Base-by-base conservation (phyloP, 2,888 invertebrate genomes). In the Drosophila koepferae region DNA sequence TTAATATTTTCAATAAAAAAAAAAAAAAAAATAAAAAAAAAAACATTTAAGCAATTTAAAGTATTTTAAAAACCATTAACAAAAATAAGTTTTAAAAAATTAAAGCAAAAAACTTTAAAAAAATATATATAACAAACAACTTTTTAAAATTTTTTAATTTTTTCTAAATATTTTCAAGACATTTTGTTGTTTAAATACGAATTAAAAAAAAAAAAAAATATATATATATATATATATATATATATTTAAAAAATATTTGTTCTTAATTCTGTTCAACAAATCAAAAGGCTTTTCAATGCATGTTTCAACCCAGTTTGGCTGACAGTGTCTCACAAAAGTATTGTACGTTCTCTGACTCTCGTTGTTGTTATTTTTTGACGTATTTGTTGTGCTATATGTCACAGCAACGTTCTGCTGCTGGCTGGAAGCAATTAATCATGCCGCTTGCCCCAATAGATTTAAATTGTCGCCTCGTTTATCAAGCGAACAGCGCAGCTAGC, bases 381-480 rank as follows among this genome's bases (percentile, higher is more conserved):
- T 74, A 69, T 64, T 71, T 74, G 67, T 68, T 88, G 59, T 31
- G 71, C 58, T 76, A 44, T 23, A 68, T 77, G 78, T 85, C 84
- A 72, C 67, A 56, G 58, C 63, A 53, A 48, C 61, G 75, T 56
- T 67, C 71, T 59, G 64, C 46, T 56, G 73, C 59, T 81, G 74
- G 62, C 67, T 74, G 76, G 62, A 51, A 60, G 77, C 85, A 86
- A 86, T 86, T 89, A 85, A 87, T 86, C 86, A 86, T 64, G 63
- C 58, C 63, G 61, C 68, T 74, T 65, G 85, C 80, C 83, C 90
- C 87, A 82, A 87, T 89, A 83, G 87, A 89, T 89, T 87, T 87
- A 88, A 89, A 87, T 89, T 87, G 88, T 88, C 90, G 86, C 86
- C 81, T 88, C 87, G 83, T 87, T 87, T 89, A 86, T 87, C 90